These are phyloP conservation scores for Bimastos eiseni DNA, from an alignment of 2,888 invertebrate species.

Conservation along the genomic window DNA sequence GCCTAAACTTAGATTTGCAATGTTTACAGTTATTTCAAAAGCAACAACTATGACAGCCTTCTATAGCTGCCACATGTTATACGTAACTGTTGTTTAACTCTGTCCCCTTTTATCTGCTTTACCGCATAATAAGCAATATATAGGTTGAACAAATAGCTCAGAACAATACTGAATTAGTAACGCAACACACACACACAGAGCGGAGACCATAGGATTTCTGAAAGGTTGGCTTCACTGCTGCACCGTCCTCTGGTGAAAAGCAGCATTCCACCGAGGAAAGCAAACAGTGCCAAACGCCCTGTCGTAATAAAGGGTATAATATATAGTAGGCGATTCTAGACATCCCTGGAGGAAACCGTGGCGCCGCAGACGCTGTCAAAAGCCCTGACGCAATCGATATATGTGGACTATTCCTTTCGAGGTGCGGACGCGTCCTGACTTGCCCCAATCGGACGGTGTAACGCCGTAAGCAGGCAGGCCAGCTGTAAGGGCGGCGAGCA, in stretches of 20 bases:
- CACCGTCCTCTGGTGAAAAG: neutral
- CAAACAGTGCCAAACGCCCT: neutral
- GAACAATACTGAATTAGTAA: neutral
- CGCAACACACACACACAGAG: neutral
- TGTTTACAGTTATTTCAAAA: neutral
- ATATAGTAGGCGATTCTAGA: neutral
- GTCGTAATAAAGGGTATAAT: neutral
- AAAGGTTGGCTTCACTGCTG: neutral
- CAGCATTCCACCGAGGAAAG: neutral
- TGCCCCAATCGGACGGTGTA: neutral
- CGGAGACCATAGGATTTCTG: neutral
- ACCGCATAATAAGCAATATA: neutral
- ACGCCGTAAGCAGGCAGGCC: neutral
- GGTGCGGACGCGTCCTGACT: neutral
- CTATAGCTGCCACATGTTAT: neutral
- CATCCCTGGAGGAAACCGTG: neutral
- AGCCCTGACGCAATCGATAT: neutral
- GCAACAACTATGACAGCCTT: neutral
- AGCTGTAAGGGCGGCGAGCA: neutral
- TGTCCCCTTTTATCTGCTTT: neutral
- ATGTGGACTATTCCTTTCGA: neutral
- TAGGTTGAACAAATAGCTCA: neutral
- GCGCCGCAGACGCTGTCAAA: neutral
- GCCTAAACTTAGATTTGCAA: no score
- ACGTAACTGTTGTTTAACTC: neutral